A percentile compares a stretch with the other conserved stretches of the same genome.
These are phyloP conservation scores for Sciaenops ocellatus DNA, from an alignment of 2,797 vertebrate genomes.

Conservation along the genomic window DNA sequence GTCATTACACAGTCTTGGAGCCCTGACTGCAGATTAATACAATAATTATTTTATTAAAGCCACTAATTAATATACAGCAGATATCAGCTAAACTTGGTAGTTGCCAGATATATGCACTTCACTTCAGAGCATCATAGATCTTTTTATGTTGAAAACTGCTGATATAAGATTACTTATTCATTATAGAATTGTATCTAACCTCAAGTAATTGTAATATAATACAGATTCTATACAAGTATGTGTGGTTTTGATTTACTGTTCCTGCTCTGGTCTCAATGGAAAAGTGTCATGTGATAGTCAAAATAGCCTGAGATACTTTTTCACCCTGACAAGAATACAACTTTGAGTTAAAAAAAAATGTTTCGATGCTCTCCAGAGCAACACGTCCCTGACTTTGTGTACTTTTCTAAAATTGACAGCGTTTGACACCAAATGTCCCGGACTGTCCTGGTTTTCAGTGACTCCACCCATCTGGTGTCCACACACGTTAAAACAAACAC, in stretches of 20 bases:
- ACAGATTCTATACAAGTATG: neutral
- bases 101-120: neutral
- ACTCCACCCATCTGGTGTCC: conserved; percentile 59
- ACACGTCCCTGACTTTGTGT: conserved; percentile 5
- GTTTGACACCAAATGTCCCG: conserved; percentile 25
- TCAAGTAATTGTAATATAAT: neutral
- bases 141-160: neutral
- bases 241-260: conserved; percentile 7
- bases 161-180: neutral
- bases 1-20: too few relatives aligned
- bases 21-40: neutral
- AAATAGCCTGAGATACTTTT: conserved; percentile 8
- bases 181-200: neutral
- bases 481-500: conserved; percentile 60
- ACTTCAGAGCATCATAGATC: neutral
- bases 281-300: neutral
- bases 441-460: conserved; percentile 35
- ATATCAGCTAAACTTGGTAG: neutral
- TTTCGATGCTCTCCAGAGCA: neutral
- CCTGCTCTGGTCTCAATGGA: neutral
- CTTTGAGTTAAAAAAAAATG: neutral
- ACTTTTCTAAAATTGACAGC: conserved; percentile 35
- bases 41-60: neutral
- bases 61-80: neutral
- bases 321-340: conserved; percentile 10